Evolutionary conservation across 2,888 invertebrate genomes (phyloP).

Genomic region (Arrhopalites spinosus): DNA sequence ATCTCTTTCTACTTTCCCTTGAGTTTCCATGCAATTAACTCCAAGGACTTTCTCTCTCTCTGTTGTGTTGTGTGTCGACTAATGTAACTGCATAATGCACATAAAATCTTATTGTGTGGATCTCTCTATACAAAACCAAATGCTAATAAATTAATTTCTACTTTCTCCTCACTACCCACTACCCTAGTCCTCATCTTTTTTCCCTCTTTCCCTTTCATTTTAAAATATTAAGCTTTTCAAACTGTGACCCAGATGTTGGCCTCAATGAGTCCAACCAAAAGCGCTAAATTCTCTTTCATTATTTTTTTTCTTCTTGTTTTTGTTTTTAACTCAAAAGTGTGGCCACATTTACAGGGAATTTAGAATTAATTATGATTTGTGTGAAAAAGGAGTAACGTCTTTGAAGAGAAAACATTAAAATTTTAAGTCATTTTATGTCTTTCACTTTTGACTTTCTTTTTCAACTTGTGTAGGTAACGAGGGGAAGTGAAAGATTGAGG

Average conservation of each 20-base stretch:
- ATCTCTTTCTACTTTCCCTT: background rate
- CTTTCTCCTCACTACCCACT: background rate
- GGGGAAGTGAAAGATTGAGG: no score
- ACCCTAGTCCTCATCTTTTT: background rate
- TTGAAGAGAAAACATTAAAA: no score
- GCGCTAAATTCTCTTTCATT: background rate
- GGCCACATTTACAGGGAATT: background rate
- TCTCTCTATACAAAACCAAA: no score
- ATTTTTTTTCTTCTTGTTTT: background rate
- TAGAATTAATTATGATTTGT: background rate
- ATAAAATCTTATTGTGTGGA: background rate
- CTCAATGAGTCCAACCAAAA: background rate
- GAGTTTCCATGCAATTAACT: conserved; percentile 1
- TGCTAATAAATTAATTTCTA: background rate
- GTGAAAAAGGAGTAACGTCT: background rate
- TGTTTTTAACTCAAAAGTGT: background rate
- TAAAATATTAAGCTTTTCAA: background rate
- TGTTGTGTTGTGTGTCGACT: background rate
- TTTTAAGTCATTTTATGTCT: no score
- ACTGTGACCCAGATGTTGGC: background rate
- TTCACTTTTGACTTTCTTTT: no score
- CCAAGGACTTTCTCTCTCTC: background rate
- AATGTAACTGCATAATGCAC: background rate
- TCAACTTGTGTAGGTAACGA: no score
- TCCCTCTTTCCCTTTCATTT: background rate